Conservation (phyloP, 1,140 invertebrate species). For the Ceratosolen solmsi region DNA sequence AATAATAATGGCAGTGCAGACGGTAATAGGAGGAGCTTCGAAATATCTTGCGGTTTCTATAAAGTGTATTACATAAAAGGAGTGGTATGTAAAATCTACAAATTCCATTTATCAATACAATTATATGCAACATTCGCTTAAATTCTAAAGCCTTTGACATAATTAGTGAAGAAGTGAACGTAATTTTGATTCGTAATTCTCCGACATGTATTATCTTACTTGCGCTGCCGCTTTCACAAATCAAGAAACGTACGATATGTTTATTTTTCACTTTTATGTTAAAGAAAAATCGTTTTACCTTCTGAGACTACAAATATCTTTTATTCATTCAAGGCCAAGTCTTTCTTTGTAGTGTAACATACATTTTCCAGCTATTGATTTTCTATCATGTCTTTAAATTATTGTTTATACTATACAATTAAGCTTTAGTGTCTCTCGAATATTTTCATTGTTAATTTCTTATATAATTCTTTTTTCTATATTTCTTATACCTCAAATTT, state of each 20-base stretch:
- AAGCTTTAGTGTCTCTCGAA: too few species aligned
- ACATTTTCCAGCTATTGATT: background rate
- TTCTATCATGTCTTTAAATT: background rate
- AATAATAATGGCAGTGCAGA: background rate
- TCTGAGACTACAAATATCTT: background rate
- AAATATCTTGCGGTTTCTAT: background rate
- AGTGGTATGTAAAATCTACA: background rate
- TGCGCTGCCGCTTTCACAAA: background rate
- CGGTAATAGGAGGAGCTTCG: background rate
- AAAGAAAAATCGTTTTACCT: background rate
- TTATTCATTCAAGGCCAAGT: background rate
- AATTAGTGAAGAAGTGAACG: background rate
- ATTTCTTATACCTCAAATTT: background rate
- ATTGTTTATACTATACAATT: background rate
- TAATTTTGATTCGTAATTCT: background rate
- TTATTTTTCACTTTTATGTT: background rate
- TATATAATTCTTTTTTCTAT: background rate
- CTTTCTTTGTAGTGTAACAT: background rate
- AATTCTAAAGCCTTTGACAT: constrained; percentile 10
- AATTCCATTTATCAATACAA: constrained; percentile 13
- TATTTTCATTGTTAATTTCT: background rate
- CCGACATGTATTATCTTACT: background rate
- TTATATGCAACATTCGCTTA: background rate
- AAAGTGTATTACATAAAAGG: background rate
- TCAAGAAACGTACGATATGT: background rate